phyloP scores from a whole-genome alignment of 2,113 vertebrate species.

The Oxyruncus cristatus region DNA sequence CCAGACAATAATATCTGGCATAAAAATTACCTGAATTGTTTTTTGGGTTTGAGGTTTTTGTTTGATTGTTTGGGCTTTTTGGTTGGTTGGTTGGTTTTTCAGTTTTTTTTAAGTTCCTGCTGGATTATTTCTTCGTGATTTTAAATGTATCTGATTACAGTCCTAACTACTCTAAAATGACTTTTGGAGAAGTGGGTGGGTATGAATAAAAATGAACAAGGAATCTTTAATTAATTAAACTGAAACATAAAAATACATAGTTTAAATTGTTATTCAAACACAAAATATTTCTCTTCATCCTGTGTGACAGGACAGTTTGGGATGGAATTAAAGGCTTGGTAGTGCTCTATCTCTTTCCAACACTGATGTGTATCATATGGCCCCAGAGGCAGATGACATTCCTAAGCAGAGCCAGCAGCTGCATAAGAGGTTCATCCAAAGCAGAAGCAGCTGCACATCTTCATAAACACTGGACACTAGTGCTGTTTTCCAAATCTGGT shows the following conservation, averaged over 20 bases:
- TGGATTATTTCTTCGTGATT: neutral
- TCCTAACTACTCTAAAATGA: neutral
- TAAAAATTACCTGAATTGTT: neutral
- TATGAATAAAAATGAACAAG: neutral
- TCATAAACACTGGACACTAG: neutral
- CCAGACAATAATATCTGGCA: neutral
- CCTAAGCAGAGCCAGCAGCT: neutral
- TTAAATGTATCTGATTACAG: neutral
- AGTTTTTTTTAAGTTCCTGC: neutral
- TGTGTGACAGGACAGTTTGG: neutral
- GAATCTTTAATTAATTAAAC: neutral
- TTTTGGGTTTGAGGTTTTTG: neutral
- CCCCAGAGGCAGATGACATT: conserved; percentile 4
- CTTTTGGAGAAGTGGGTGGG: neutral
- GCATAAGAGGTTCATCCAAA: neutral
- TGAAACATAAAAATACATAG: neutral
- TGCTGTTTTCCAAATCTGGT: neutral
- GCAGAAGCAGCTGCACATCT: conserved; percentile 1
- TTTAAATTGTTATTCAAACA: neutral
- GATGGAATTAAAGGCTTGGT: neutral
- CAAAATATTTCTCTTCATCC: neutral
- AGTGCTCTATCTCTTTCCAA: neutral
- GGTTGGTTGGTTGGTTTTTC: too few relatives aligned
- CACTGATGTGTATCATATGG: neutral
- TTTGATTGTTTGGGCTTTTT: neutral